Conservation (phyloP, 1,140 invertebrate species). For the Papilio xuthus region DNA sequence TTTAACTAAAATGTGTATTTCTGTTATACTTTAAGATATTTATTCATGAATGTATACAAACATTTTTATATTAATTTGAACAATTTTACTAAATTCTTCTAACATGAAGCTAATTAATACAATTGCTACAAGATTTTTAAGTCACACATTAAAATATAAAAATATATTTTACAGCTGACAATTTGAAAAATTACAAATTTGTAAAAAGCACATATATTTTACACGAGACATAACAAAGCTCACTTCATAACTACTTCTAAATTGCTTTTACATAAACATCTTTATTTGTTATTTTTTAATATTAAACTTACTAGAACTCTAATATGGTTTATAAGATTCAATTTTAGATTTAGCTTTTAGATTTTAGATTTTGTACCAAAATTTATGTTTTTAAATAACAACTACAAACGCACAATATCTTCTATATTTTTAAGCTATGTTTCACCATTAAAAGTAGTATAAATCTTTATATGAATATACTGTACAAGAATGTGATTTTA, state of each 20-base stretch:
- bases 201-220: too few relatives aligned
- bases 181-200: too few relatives aligned
- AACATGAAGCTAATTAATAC: too few relatives aligned
- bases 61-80: too few relatives aligned
- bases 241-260: background rate
- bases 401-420: background rate
- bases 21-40: too few relatives aligned
- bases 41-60: too few relatives aligned
- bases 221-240: too few relatives aligned
- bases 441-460: background rate
- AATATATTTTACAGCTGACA: too few relatives aligned
- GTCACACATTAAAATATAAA: too few relatives aligned
- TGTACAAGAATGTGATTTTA: background rate
- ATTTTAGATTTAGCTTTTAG: slow-evolving; percentile 1
- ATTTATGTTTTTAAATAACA: background rate
- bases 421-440: background rate
- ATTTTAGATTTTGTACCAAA: background rate
- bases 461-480: background rate
- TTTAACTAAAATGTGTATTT: too few relatives aligned
- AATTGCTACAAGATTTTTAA: too few relatives aligned
- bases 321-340: background rate
- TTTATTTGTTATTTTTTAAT: background rate
- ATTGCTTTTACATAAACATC: background rate
- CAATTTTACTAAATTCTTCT: too few relatives aligned
- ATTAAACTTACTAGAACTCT: background rate